A percentile compares a stretch with the other conserved stretches of the same genome.
Evolutionary conservation across 2,888 invertebrate genomes (phyloP).

Genomic region (Nebria salina): DNA sequence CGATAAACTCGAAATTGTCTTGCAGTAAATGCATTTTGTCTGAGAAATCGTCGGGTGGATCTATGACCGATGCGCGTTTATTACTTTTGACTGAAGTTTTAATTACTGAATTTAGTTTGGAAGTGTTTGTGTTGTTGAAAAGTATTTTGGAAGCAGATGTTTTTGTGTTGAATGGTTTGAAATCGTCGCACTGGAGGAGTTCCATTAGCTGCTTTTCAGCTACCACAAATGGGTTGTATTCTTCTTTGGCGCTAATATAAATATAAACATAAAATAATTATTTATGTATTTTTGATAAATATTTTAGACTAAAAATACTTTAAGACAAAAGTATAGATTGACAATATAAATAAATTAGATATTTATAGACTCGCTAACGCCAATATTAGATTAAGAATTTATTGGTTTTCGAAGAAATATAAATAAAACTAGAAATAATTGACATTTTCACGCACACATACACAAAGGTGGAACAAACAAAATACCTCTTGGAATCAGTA

Average conservation of each 20-base stretch:
- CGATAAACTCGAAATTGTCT: conserved; percentile 57
- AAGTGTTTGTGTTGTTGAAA: conserved; percentile 42
- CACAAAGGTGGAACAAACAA: not conserved
- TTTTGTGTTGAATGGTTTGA: conserved; percentile 59
- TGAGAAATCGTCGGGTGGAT: conserved; percentile 62
- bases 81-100: conserved; percentile 40
- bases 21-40: conserved; percentile 55
- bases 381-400: not conserved
- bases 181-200: conserved; percentile 75
- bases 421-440: not conserved
- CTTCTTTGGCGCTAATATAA: conserved; percentile 57
- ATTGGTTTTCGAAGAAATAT: not conserved
- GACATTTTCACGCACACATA: not conserved
- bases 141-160: conserved; percentile 48
- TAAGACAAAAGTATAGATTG: too few species aligned
- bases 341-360: too few species aligned
- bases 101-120: conserved; percentile 43
- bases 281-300: too few species aligned
- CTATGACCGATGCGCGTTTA: conserved; percentile 55
- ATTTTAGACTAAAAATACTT: too few species aligned
- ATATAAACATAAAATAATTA: not conserved
- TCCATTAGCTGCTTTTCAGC: conserved; percentile 86
- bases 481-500: not conserved
- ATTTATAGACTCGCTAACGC: not conserved
- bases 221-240: conserved; percentile 80